Percentiles rank a stretch among this genome's conserved stretches.
Evolutionary conservation across 2,113 vertebrate genomes (phyloP).

Genomic region (Neofelis nebulosa): DNA sequence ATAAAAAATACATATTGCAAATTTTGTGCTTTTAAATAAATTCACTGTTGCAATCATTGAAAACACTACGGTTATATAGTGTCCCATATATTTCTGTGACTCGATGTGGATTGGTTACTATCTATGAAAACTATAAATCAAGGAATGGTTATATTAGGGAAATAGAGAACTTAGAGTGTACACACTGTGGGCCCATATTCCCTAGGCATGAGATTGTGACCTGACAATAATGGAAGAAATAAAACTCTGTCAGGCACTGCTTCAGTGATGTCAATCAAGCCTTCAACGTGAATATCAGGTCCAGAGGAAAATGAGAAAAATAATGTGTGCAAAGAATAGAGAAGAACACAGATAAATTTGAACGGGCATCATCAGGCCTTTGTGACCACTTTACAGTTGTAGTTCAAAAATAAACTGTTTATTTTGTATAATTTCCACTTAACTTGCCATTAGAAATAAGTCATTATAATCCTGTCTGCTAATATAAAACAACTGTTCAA

Average conservation of each 20-base stretch:
- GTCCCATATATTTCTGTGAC: neutral
- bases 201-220: neutral
- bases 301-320: constrained; percentile 12
- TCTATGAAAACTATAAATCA: neutral
- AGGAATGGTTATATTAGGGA: neutral
- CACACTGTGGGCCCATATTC: neutral
- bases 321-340: neutral
- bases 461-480: constrained; percentile 23
- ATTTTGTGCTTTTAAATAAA: neutral
- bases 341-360: neutral
- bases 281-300: neutral
- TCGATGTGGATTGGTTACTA: neutral
- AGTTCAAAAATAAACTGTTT: neutral
- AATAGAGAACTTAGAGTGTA: neutral
- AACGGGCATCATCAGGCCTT: neutral
- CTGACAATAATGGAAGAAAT: constrained; percentile 28
- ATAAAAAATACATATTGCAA: neutral
- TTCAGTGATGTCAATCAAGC: neutral
- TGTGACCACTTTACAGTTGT: neutral
- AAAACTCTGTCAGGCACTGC: neutral
- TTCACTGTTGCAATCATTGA: neutral
- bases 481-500: constrained; percentile 6
- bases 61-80: neutral
- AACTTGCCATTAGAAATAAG: constrained; percentile 39
- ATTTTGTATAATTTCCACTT: constrained; percentile 43